A percentile compares a stretch with the other conserved stretches of the same genome.
Conservation (phyloP, 2,113 vertebrate species). For the Melanerpes formicivorus region DNA sequence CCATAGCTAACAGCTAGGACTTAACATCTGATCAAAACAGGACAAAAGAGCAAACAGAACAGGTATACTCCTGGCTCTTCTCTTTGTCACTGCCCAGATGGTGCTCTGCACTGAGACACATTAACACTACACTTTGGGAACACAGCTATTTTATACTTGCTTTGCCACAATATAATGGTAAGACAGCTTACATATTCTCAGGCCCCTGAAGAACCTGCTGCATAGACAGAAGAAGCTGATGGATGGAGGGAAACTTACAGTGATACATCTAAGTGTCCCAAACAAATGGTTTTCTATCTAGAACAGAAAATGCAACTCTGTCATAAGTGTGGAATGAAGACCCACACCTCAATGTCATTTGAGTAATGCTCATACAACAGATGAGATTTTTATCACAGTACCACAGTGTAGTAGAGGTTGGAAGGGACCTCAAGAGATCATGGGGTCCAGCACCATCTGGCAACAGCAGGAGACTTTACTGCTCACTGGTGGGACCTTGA, state of each 20-base stretch:
- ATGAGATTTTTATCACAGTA: too few species aligned
- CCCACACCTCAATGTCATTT: background rate
- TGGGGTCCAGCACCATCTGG: background rate
- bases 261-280: accelerated
- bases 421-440: too few species aligned
- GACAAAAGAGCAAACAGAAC: background rate
- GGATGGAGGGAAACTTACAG: background rate
- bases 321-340: background rate
- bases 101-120: background rate
- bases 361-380: too few species aligned
- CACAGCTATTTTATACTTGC: background rate
- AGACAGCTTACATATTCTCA: background rate
- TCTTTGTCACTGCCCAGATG: background rate
- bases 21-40: background rate
- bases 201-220: background rate
- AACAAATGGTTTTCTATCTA: background rate
- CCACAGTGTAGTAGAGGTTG: too few species aligned
- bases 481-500: background rate
- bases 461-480: background rate
- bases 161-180: background rate
- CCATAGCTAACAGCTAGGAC: background rate
- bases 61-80: background rate
- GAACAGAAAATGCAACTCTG: background rate
- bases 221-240: background rate
- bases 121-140: background rate